Conservation (phyloP, 2,113 vertebrate genomes). For the Engystomops pustulosus region DNA sequence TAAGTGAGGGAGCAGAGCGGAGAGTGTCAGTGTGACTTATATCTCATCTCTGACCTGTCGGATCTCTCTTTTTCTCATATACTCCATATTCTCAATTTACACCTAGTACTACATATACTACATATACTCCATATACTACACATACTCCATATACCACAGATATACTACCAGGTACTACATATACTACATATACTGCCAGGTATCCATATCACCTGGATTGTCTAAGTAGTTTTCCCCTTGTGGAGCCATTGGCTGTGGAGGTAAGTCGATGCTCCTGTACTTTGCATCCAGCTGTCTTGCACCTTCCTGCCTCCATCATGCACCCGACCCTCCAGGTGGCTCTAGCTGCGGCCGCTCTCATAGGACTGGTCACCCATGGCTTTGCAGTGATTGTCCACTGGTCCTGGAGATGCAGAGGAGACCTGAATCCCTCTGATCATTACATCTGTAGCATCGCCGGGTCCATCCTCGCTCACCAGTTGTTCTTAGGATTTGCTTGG, state of each 20-base stretch:
- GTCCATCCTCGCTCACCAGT: conserved; percentile 9
- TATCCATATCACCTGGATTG: no score
- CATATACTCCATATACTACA: no score
- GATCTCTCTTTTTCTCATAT: no score
- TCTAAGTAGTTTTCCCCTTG: not conserved
- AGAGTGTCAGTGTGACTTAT: no score
- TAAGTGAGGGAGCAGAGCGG: no score
- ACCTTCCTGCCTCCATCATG: not conserved
- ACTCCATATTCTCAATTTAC: no score
- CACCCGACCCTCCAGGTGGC: not conserved
- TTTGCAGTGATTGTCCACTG: not conserved
- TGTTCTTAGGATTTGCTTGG: not conserved
- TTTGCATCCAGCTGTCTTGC: conserved; percentile 15
- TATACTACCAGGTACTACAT: no score
- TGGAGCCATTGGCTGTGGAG: not conserved
- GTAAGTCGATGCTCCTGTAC: not conserved
- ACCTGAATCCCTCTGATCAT: not conserved
- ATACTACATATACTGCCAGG: no score
- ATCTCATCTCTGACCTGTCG: no score
- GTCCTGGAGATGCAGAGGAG: not conserved
- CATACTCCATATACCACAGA: no score
- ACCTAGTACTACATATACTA: no score
- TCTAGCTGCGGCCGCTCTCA: not conserved
- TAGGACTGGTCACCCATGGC: not conserved
- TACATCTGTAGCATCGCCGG: conserved; percentile 5